A percentile compares a stretch with the other conserved stretches of the same genome.
These are phyloP conservation scores for Enteromius unitaeniatus DNA, from an alignment of 2,797 vertebrate species.

Conservation along the genomic window DNA sequence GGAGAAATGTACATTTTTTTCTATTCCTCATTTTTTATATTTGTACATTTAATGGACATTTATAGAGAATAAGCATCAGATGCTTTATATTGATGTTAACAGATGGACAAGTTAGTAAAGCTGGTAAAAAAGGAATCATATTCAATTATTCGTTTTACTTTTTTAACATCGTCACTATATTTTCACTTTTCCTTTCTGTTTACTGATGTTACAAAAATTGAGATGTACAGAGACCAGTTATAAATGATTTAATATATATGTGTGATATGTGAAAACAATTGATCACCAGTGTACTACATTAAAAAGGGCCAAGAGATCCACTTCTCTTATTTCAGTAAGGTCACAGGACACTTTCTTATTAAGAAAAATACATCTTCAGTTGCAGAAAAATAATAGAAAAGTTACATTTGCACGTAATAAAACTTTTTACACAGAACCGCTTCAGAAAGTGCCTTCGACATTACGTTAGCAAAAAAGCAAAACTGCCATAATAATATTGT, in stretches of 20 bases:
- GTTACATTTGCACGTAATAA: constrained; percentile 49
- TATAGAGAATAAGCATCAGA: background rate
- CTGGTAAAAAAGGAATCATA: background rate
- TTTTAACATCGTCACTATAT: background rate
- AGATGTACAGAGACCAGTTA: background rate
- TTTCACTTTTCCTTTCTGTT: constrained; percentile 4
- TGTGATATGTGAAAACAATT: constrained; percentile 23
- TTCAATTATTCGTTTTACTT: background rate
- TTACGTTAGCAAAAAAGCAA: constrained; percentile 54
- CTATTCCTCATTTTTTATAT: background rate
- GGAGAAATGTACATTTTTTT: constrained; percentile 3
- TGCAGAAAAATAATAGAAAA: constrained; percentile 45
- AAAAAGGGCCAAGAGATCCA: constrained; percentile 38
- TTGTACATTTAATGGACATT: background rate
- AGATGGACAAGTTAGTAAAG: constrained; percentile 18
- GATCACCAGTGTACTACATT: constrained; percentile 38
- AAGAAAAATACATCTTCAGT: constrained; percentile 61
- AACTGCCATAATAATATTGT: constrained; percentile 6
- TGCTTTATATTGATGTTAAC: background rate
- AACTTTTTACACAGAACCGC: constrained; percentile 31
- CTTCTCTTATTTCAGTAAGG: constrained; percentile 42
- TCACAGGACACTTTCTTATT: constrained; percentile 61
- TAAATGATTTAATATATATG: background rate
- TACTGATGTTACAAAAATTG: background rate
- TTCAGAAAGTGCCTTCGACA: constrained; percentile 47